Base-by-base conservation (phyloP, 2,797 vertebrate genomes). In the Sphenodon punctatus region DNA sequence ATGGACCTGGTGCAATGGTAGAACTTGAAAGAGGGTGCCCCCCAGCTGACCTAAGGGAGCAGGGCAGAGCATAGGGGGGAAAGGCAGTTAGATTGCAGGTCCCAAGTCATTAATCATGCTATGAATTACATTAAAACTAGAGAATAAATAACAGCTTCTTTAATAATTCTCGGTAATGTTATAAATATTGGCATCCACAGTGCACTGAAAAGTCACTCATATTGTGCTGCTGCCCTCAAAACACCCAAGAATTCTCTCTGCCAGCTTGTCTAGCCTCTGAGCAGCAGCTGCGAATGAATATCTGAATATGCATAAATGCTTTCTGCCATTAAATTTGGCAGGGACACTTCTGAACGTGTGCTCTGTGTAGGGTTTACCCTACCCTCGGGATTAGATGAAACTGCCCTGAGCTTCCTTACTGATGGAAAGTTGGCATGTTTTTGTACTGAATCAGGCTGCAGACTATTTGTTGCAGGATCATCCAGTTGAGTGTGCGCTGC, bases 241-340 rank as follows among this genome's bases (percentile, higher is more conserved):
- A n/a, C n/a, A n/a, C n/a, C n/a, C n/a, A n/a, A n/a, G n/a, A n/a
- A n/a, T n/a, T n/a, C n/a, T n/a, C 14, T 45, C 4, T 2, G 9
- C n/a, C 2, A 0, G n/a, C 70, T 60, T 4, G 8, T 17, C 17
- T 6, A 0, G 1, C 74, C 22, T 51, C 25, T 15, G 22, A 25
- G 13, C 27, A 20, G 38, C 39, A 74, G 4, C 10, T 42, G 22
- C 58, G 38, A 16, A 34, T 23, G 45, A 61, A 7, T 10, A 10
- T 12, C 67, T 32, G 10, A 9, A 1, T 20, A 11, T 1, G 25
- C 12, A 19, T 6, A 8, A 11, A 4, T 0, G 0, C 23, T 64
- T 69, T 7, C 23, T 34, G 23, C 7, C 27, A 5, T 6, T 25
- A 23, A 1, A 5, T 1, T 1, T 58, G 39, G 7, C 49, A 32